These are phyloP conservation scores for Barypeithes pellucidus DNA, from an alignment of 2,888 invertebrate genomes.

Conservation along the genomic window DNA sequence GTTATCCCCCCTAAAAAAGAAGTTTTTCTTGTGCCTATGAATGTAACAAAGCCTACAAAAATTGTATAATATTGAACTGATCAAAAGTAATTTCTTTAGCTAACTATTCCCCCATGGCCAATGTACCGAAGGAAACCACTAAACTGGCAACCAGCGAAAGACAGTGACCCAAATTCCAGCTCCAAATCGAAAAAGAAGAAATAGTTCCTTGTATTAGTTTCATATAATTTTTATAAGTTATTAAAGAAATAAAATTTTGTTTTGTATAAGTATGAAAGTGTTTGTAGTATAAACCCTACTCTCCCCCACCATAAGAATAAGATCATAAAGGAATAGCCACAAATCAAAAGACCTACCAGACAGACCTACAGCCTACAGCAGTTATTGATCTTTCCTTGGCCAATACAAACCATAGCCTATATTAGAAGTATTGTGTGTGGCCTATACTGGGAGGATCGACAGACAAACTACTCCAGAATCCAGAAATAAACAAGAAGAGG, in stretches of 20 bases:
- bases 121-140: constrained; percentile 92
- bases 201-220: constrained; percentile 34
- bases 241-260: constrained; percentile 11
- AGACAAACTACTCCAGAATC: background rate
- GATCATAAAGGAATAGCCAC: background rate
- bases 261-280: background rate
- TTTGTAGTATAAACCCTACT: background rate
- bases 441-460: background rate
- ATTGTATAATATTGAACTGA: background rate
- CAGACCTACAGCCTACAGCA: too few relatives aligned
- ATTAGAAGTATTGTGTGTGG: background rate
- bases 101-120: constrained; percentile 97
- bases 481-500: background rate
- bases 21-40: too few relatives aligned
- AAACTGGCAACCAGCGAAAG: constrained; percentile 85
- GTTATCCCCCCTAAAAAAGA: too few relatives aligned
- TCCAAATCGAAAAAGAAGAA: constrained; percentile 62
- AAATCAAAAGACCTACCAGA: too few relatives aligned
- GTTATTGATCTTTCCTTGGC: too few relatives aligned
- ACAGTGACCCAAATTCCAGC: constrained; percentile 61
- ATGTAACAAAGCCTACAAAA: background rate
- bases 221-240: background rate
- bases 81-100: constrained; percentile 68
- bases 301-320: background rate
- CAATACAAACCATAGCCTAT: too few relatives aligned